Conservation (phyloP, 2,113 vertebrate species). For the Pundamilia nyererei region DNA sequence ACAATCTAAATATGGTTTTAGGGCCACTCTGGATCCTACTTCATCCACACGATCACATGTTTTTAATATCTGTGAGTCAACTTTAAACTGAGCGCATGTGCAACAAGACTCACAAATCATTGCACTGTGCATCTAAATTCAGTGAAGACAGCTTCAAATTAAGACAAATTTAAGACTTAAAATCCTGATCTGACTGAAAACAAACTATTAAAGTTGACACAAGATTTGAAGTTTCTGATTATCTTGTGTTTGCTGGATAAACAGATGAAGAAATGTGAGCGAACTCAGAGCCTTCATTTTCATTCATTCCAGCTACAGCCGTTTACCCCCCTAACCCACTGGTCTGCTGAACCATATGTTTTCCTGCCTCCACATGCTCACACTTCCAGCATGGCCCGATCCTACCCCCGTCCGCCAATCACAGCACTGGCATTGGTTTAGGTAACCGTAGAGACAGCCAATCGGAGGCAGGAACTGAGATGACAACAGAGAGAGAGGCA, state of each 20-base stretch:
- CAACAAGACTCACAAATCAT: neutral
- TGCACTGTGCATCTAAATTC: neutral
- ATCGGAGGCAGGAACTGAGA: neutral
- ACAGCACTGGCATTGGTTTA: constrained; percentile 6
- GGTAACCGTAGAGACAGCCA: constrained; percentile 52
- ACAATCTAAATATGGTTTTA: neutral
- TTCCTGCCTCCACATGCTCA: constrained; percentile 35
- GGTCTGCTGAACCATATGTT: constrained; percentile 49
- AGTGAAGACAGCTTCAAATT: neutral
- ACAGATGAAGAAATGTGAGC: neutral
- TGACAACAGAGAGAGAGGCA: constrained; percentile 1
- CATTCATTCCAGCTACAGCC: neutral
- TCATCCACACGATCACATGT: neutral
- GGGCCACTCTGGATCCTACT: neutral
- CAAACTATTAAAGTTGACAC: neutral
- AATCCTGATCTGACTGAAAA: neutral
- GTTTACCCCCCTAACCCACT: constrained; percentile 32
- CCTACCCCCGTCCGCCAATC: constrained; percentile 29
- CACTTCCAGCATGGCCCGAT: constrained; percentile 36
- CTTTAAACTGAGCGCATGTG: neutral
- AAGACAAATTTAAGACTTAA: neutral
- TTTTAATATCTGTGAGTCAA: neutral
- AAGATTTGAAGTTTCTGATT: neutral
- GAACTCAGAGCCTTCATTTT: neutral
- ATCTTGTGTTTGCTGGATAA: neutral